Base-by-base conservation (phyloP, 2,113 vertebrate genomes). In the Etheostoma cragini region DNA sequence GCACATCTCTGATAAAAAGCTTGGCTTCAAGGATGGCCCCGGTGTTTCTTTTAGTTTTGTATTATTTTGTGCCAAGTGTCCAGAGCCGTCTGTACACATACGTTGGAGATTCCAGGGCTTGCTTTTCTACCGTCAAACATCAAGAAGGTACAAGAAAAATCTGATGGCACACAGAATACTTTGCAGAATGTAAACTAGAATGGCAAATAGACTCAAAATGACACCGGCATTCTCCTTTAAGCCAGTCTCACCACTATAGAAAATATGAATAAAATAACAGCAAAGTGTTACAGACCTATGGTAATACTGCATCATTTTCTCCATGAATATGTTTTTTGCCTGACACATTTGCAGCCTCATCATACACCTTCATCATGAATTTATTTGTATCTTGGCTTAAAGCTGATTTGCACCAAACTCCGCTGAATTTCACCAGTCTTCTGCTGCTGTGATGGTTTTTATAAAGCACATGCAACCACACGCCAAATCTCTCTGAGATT, bases 261-360 rank as follows among this genome's bases (percentile, higher is more conserved):
- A 73, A 65, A 61, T 65, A 56, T 45, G 22, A 72, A 76, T 69
- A 19, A 74, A 74, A 72, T n/a, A 64, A 71, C 49, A 53, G 71
- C 54, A 50, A 47, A 65, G 58, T 72, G 45, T 78, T 16, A 65
- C n/a, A 75, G 76, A 80, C 62, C 22, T 60, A n/a, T 0, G 50
- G 35, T 74, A 61, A 89, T 86, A 82, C 90, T 92, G 90, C 90
- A 92, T 91, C 50, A 83, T 90, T 91, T 63, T 90, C 90, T 83
- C 58, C 14, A 14, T 46, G 22, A 73, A 62, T 74, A 57, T 47
- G 10, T 62, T 78, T 70, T 54, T 64, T 45, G 26, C 3, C 35
- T 63, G 63, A 61, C 47, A 60, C 78, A 68, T 80, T 62, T 68
- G 45, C 68, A 66, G 15, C 46, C 24, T 38, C 54, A 52, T 33